These are phyloP conservation scores for Caenorhabditis doughertyi DNA, from an alignment of 2,888 invertebrate genomes.

Conservation along the genomic window DNA sequence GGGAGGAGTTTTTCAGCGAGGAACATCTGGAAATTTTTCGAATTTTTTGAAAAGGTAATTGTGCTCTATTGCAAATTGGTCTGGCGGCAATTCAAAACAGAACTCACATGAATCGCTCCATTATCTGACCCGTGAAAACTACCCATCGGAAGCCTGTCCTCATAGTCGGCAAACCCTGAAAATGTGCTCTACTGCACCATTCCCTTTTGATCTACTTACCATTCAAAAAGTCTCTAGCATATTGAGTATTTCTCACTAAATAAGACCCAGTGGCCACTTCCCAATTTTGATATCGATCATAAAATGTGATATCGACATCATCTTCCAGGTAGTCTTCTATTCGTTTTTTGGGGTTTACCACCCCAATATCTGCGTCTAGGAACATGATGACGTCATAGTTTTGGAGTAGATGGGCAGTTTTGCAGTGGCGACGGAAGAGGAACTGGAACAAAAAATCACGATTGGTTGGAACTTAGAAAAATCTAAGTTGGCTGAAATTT, in stretches of 20 bases:
- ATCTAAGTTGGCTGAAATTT: not conserved
- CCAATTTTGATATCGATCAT: constrained; percentile 66
- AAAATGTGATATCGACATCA: constrained; percentile 58
- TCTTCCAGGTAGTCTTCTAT: constrained; percentile 63
- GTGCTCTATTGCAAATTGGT: no score
- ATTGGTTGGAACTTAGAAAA: not conserved
- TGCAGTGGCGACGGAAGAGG: constrained; percentile 78
- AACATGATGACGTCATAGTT: constrained; percentile 63
- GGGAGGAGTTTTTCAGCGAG: constrained; percentile 31
- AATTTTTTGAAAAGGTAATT: no score
- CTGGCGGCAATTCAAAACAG: constrained; percentile 6
- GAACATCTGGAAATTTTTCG: constrained; percentile 62
- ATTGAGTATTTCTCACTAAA: constrained; percentile 50
- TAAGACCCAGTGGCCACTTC: constrained; percentile 69
- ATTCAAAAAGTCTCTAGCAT: constrained; percentile 17
- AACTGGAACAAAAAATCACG: constrained; percentile 71
- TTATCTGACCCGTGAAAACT: constrained; percentile 64
- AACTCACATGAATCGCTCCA: constrained; percentile 62
- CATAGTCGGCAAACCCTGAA: constrained; percentile 58
- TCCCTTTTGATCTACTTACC: no score
- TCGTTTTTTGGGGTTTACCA: constrained; percentile 60
- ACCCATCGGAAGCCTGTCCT: constrained; percentile 39
- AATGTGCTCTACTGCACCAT: not conserved
- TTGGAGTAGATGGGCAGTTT: constrained; percentile 48
- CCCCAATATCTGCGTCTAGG: constrained; percentile 68